Percentiles rank a stretch among this genome's conserved stretches.
Conservation (phyloP, 2,113 vertebrate genomes). For the Pteronura brasiliensis region DNA sequence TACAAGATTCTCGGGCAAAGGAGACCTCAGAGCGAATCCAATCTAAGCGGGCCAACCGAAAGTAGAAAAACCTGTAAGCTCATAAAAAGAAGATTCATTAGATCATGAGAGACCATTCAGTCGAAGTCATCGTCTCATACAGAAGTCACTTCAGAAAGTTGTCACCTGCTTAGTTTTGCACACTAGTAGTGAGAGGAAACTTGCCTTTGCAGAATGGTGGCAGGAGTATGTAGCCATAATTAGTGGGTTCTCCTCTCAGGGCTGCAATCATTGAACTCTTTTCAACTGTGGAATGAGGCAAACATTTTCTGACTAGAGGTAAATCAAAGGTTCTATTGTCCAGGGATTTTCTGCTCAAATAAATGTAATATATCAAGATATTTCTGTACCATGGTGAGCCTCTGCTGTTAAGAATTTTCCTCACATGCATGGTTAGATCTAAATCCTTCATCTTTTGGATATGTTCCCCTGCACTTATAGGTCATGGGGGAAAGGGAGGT, state of each 20-base stretch:
- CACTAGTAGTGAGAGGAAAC: background rate
- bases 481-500: accelerated
- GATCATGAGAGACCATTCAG: background rate
- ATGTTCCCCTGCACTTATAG: background rate
- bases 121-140: background rate
- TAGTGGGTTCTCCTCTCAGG: background rate
- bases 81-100: background rate
- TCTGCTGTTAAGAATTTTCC: background rate
- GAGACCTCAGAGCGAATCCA: background rate
- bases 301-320: background rate
- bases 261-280: background rate
- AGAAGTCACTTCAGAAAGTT: background rate
- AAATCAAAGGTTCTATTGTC: background rate
- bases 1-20: background rate
- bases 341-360: background rate
- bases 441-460: background rate
- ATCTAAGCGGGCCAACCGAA: background rate
- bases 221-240: background rate
- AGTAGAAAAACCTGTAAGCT: background rate
- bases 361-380: background rate
- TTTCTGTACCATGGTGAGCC: background rate
- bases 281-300: background rate
- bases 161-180: background rate
- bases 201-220: background rate
- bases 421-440: background rate